Evolutionary conservation across 2,797 vertebrate species (phyloP).

Genomic region (Gallinago stenura): DNA sequence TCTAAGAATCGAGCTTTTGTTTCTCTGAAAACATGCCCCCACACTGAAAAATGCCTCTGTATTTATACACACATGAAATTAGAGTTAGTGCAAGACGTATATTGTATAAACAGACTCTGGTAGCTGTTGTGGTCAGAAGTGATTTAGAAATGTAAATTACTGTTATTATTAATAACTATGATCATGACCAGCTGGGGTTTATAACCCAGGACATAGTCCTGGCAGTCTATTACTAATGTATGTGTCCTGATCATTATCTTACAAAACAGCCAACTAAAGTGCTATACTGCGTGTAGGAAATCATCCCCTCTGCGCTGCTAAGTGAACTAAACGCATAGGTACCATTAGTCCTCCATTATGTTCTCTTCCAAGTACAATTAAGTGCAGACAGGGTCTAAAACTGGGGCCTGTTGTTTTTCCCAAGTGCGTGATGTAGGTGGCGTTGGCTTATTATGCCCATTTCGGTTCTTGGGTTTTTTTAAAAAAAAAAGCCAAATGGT

Average conservation of each 20-base stretch:
- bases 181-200: constrained; percentile 9
- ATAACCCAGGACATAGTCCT: neutral
- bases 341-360: constrained; percentile 60
- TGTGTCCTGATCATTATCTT: constrained; percentile 29
- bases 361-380: constrained; percentile 55
- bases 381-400: constrained; percentile 45
- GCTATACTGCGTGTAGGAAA: neutral
- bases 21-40: neutral
- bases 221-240: constrained; percentile 26
- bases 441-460: constrained; percentile 37
- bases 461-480: neutral
- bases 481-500: neutral
- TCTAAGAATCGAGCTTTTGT: neutral
- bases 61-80: neutral
- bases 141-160: constrained; percentile 11
- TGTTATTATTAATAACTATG: constrained; percentile 39
- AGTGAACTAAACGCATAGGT: constrained; percentile 38
- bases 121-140: neutral
- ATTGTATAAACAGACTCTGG: neutral
- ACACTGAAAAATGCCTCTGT: neutral
- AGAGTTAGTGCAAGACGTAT: neutral
- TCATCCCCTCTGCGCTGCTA: neutral
- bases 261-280: neutral
- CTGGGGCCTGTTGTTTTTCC: constrained; percentile 52
- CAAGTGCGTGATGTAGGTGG: constrained; percentile 27